These are phyloP conservation scores for Pherbina coryleti DNA, from an alignment of 2,888 invertebrate species.

Conservation along the genomic window DNA sequence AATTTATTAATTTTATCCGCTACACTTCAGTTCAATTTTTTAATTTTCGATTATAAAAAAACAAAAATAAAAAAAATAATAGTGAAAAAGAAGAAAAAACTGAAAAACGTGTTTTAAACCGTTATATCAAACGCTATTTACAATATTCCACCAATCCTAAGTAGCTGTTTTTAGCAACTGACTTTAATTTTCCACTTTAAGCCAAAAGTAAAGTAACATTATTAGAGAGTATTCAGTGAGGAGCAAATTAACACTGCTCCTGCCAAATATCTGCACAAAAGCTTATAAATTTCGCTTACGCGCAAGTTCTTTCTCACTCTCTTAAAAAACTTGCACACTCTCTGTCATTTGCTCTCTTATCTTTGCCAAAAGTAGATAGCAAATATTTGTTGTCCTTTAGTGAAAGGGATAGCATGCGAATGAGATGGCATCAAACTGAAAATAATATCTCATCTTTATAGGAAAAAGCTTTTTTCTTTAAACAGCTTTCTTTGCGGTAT, in stretches of 20 bases:
- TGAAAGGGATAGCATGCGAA: conserved; percentile 13
- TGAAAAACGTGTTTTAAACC: too few relatives aligned
- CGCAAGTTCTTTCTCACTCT: neutral
- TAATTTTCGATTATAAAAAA: too few relatives aligned
- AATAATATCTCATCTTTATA: neutral
- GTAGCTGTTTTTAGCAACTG: neutral
- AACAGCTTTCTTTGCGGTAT: neutral
- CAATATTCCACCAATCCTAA: neutral
- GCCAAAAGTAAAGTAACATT: neutral
- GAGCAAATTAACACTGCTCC: neutral
- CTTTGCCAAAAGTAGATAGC: conserved; percentile 1
- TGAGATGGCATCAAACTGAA: neutral
- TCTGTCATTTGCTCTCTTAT: neutral
- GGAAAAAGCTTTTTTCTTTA: neutral
- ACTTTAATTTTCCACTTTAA: neutral
- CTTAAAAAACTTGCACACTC: neutral
- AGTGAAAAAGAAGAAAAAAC: too few relatives aligned
- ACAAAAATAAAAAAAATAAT: too few relatives aligned
- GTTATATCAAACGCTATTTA: neutral
- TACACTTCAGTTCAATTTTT: too few relatives aligned
- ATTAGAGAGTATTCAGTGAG: neutral
- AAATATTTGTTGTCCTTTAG: conserved; percentile 11
- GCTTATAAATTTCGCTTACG: neutral
- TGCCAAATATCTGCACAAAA: neutral
- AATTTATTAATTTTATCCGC: too few relatives aligned